These are phyloP conservation scores for Drosophila novamexicana DNA, from an alignment of 1,140 invertebrate species.

Conservation along the genomic window DNA sequence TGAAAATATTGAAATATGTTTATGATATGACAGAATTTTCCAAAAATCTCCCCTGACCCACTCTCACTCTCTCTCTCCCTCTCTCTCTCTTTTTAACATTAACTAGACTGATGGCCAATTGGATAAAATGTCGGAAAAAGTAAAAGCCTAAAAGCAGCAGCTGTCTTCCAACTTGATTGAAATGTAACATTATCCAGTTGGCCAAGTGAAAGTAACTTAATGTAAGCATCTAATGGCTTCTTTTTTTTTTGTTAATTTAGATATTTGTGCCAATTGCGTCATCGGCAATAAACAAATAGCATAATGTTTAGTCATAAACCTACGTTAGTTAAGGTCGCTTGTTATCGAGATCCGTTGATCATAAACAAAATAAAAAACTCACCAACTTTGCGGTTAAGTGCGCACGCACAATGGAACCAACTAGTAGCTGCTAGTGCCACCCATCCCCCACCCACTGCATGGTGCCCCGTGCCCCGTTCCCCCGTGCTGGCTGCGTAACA, in stretches of 20 bases:
- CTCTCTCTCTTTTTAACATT: background rate
- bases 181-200: slow-evolving; percentile 34
- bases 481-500: slow-evolving; percentile 5
- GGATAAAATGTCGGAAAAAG: slow-evolving; percentile 16
- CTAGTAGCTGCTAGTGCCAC: slow-evolving; percentile 8
- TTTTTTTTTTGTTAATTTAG: background rate
- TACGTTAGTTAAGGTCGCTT: slow-evolving; percentile 5
- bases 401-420: slow-evolving; percentile 69
- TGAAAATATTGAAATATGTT: slow-evolving; percentile 37
- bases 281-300: slow-evolving; percentile 14
- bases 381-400: slow-evolving; percentile 73
- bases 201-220: slow-evolving; percentile 65
- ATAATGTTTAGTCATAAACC: slow-evolving; percentile 43
- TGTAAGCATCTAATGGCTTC: slow-evolving; percentile 17
- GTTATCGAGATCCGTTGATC: slow-evolving; percentile 29
- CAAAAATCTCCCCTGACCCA: background rate
- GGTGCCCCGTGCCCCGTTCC: slow-evolving; percentile 1
- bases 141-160: slow-evolving; percentile 47
- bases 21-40: slow-evolving; percentile 23
- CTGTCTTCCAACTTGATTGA: slow-evolving; percentile 35
- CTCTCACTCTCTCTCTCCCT: background rate
- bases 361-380: slow-evolving; percentile 36
- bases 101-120: slow-evolving; percentile 11
- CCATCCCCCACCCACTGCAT: background rate
- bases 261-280: slow-evolving; percentile 6